These are phyloP conservation scores for Drosophila hamatofila DNA, from an alignment of 2,888 invertebrate species.

Conservation along the genomic window DNA sequence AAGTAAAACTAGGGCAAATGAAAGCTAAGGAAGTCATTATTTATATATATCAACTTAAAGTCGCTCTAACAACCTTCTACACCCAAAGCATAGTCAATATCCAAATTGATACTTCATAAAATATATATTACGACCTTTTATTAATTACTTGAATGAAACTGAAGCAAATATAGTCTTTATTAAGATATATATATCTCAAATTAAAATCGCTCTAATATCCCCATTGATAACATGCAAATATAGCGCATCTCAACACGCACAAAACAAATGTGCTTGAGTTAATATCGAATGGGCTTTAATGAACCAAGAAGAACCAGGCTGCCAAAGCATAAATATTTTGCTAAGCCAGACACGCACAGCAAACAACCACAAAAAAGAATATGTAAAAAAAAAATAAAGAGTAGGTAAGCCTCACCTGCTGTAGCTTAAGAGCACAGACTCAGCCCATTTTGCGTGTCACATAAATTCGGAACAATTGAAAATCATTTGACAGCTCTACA, in stretches of 20 bases:
- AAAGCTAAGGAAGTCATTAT: background rate
- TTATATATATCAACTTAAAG: too few relatives aligned
- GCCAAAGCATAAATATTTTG: constrained; percentile 37
- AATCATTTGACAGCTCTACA: constrained; percentile 10
- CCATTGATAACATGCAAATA: background rate
- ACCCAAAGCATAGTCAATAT: background rate
- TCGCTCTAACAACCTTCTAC: too few relatives aligned
- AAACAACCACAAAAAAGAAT: constrained; percentile 10
- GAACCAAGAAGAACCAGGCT: constrained; percentile 10
- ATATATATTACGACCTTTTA: background rate
- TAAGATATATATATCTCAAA: too few relatives aligned
- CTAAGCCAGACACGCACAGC: constrained; percentile 71
- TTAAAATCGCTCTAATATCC: too few relatives aligned
- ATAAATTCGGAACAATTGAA: constrained; percentile 31
- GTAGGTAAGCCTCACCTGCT: constrained; percentile 53
- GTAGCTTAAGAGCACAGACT: constrained; percentile 29
- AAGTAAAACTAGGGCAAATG: background rate
- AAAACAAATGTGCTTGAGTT: constrained; percentile 1
- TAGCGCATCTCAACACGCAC: background rate
- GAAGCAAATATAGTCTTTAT: background rate
- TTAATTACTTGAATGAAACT: background rate
- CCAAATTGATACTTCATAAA: background rate
- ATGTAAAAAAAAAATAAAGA: background rate
- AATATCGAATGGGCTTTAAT: constrained; percentile 31
- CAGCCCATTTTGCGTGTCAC: background rate